Conservation (phyloP, 1,140 invertebrate genomes). For the Drosophila tristis region DNA sequence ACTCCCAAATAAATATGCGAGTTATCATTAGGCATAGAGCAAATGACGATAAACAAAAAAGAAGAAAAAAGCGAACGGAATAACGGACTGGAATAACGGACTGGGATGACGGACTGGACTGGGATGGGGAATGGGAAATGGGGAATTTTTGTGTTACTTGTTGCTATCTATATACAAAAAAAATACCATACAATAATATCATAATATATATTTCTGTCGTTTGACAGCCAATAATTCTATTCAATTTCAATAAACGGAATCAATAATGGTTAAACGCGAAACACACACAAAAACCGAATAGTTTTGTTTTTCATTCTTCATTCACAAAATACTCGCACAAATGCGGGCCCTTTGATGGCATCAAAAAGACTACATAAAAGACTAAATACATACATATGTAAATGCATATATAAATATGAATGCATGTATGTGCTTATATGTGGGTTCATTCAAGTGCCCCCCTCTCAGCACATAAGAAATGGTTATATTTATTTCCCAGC, state of each 20-base stretch:
- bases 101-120: too few relatives aligned
- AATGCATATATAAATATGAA: too few relatives aligned
- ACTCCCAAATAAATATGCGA: not conserved
- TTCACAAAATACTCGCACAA: too few relatives aligned
- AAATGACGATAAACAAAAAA: not conserved
- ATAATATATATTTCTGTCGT: conserved; percentile 54
- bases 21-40: conserved; percentile 1
- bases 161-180: conserved; percentile 76
- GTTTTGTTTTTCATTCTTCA: conserved; percentile 1
- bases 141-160: conserved; percentile 69
- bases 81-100: too few relatives aligned
- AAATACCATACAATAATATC: conserved; percentile 53
- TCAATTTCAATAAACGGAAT: conserved; percentile 75
- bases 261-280: conserved; percentile 52
- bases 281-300: conserved; percentile 13
- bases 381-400: too few relatives aligned
- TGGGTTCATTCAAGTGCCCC: too few relatives aligned
- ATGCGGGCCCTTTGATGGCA: too few relatives aligned
- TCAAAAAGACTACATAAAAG: too few relatives aligned
- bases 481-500: too few relatives aligned
- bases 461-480: too few relatives aligned
- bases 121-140: not conserved
- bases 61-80: conserved; percentile 9
- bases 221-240: conserved; percentile 75
- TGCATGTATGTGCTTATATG: too few relatives aligned